Evolutionary conservation across 1,140 invertebrate genomes (phyloP).

Genomic region (Pseudobourletiella spinata): DNA sequence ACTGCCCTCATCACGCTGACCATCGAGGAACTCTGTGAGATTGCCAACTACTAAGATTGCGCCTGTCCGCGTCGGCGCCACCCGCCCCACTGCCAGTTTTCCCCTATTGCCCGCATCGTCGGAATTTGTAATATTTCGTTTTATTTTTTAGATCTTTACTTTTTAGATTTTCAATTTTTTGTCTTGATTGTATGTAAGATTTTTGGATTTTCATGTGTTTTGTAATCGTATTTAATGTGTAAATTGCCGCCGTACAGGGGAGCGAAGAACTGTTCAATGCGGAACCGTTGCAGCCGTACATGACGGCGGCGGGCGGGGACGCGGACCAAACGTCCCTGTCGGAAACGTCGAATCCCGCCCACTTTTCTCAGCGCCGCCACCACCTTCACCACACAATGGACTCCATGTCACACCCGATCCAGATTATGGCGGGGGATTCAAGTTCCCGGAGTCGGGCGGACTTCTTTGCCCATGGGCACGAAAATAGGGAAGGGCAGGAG

Average conservation of each 20-base stretch:
- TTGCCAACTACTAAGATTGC: slow-evolving; percentile 90
- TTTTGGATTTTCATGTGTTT: slow-evolving; percentile 31
- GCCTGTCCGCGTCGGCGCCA: slow-evolving; percentile 88
- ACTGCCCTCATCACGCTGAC: slow-evolving; percentile 78
- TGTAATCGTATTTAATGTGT: not conserved
- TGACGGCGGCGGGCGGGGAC: not conserved
- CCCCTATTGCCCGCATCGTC: slow-evolving; percentile 58
- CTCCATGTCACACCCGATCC: slow-evolving; percentile 23
- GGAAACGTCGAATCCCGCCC: slow-evolving; percentile 13
- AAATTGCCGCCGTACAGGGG: no score
- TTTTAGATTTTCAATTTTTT: no score
- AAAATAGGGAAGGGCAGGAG: slow-evolving; percentile 50
- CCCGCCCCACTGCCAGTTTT: slow-evolving; percentile 88
- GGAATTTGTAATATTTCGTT: slow-evolving; percentile 64
- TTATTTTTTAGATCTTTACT: no score
- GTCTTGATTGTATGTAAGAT: slow-evolving; percentile 57
- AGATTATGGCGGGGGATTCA: slow-evolving; percentile 12
- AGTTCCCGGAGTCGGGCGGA: not conserved
- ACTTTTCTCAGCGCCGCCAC: slow-evolving; percentile 10
- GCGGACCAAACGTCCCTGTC: slow-evolving; percentile 4
- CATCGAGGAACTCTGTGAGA: slow-evolving; percentile 90
- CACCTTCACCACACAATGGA: no score
- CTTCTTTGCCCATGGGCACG: slow-evolving; percentile 40
- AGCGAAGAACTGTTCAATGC: slow-evolving; percentile 92
- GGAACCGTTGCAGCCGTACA: slow-evolving; percentile 59